Conservation (phyloP, 2,113 vertebrate species). For the Barbus barbus region DNA sequence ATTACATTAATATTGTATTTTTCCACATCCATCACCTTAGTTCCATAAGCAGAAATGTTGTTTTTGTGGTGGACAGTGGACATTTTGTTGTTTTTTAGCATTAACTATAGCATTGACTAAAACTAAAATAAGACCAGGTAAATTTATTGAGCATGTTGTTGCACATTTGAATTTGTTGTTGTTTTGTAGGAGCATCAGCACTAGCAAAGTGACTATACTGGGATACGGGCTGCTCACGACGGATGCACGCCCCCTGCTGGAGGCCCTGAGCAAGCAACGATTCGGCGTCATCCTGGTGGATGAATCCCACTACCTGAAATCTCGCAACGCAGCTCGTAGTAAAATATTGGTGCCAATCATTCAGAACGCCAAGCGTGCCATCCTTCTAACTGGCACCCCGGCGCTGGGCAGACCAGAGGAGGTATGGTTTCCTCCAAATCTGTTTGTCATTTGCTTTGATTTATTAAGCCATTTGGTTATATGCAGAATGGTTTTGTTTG, state of each 20-base stretch:
- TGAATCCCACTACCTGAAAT: constrained; percentile 96
- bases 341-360: constrained; percentile 89
- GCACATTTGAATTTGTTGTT: neutral
- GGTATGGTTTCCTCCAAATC: constrained; percentile 70
- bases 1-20: neutral
- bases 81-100: neutral
- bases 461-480: constrained; percentile 31
- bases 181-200: constrained; percentile 80
- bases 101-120: neutral
- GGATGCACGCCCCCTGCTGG: constrained; percentile 81
- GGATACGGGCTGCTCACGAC: constrained; percentile 91
- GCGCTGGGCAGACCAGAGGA: constrained; percentile 96
- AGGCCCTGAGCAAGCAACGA: constrained; percentile 78
- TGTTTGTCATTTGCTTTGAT: constrained; percentile 32
- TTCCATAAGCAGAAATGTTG: neutral
- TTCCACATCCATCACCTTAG: neutral
- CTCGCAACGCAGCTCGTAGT: constrained; percentile 86
- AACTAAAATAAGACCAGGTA: neutral
- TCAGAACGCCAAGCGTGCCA: constrained; percentile 82
- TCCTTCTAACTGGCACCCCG: constrained; percentile 96
- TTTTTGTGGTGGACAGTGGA: neutral
- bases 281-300: constrained; percentile 89
- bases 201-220: constrained; percentile 87
- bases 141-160: neutral
- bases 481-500: constrained; percentile 10